These are phyloP conservation scores for Electrona antarctica DNA, from an alignment of 2,113 vertebrate genomes.

Conservation along the genomic window DNA sequence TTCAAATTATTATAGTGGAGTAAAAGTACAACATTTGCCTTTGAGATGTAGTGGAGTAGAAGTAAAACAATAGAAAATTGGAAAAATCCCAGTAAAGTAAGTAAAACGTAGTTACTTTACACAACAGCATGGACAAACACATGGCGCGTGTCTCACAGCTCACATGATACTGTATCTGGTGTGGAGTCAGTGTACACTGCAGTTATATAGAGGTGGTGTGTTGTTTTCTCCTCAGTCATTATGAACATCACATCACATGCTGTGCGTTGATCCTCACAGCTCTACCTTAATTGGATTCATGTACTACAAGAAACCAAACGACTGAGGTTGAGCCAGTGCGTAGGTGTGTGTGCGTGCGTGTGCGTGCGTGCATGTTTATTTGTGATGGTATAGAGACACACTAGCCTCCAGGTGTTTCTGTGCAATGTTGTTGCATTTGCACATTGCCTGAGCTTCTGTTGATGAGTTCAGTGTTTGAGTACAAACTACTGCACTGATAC, in stretches of 20 bases:
- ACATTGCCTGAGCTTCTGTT: no score
- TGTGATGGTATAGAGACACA: neutral
- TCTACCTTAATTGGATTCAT: constrained; percentile 14
- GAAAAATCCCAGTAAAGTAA: no score
- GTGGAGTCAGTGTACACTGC: neutral
- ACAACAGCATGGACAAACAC: constrained; percentile 1
- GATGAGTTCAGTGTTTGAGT: no score
- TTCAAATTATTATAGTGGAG: no score
- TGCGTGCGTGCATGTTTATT: neutral
- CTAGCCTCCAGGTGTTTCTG: neutral
- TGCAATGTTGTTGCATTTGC: neutral
- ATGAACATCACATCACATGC: neutral
- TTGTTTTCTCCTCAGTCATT: constrained; percentile 31
- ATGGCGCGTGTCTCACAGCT: constrained; percentile 2
- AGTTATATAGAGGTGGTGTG: neutral
- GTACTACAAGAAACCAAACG: neutral
- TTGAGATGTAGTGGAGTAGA: no score
- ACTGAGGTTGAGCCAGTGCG: constrained; percentile 3
- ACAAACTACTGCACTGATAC: no score
- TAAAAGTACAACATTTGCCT: no score
- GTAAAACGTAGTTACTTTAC: no score
- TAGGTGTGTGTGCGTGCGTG: neutral
- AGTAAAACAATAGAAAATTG: no score
- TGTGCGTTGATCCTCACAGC: neutral
- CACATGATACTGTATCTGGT: neutral